phyloP scores from a whole-genome alignment of 2,797 vertebrate genomes.

The Mormyrops attenuatus region DNA sequence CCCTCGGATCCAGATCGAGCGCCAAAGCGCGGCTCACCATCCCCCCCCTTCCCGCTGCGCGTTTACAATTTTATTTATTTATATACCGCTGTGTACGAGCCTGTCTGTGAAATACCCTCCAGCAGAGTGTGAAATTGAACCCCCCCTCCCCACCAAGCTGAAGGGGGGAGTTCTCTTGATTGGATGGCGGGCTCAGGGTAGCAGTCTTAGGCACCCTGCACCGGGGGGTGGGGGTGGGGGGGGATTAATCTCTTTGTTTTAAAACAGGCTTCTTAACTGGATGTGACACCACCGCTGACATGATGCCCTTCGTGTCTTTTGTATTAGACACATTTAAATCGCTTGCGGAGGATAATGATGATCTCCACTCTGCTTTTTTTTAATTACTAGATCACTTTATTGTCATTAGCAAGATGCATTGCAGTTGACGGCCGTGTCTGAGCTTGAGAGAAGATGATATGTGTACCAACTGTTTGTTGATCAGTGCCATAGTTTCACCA shows the following conservation, averaged over 20 bases:
- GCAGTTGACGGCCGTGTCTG: background rate
- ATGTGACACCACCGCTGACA: background rate
- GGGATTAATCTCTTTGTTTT: slow-evolving; percentile 17
- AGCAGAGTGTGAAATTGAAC: slow-evolving; percentile 30
- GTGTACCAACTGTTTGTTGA: background rate
- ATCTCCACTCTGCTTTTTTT: background rate
- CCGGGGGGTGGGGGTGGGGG: background rate
- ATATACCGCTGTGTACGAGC: slow-evolving; percentile 9
- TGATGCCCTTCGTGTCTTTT: background rate
- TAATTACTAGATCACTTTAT: background rate
- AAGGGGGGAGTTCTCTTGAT: slow-evolving; percentile 15
- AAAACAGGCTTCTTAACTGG: background rate
- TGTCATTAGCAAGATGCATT: background rate
- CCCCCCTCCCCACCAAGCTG: background rate
- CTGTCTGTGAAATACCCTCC: slow-evolving; percentile 23
- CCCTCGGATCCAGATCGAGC: background rate
- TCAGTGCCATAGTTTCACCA: background rate
- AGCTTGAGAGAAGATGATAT: background rate
- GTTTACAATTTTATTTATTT: slow-evolving; percentile 24
- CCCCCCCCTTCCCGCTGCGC: background rate
- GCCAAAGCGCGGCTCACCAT: background rate
- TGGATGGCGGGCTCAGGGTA: slow-evolving; percentile 5
- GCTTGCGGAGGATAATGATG: background rate
- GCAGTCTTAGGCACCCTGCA: slow-evolving; percentile 5
- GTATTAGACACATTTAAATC: background rate